Conservation (phyloP, 2,888 invertebrate species). For the Drosophila formosana region DNA sequence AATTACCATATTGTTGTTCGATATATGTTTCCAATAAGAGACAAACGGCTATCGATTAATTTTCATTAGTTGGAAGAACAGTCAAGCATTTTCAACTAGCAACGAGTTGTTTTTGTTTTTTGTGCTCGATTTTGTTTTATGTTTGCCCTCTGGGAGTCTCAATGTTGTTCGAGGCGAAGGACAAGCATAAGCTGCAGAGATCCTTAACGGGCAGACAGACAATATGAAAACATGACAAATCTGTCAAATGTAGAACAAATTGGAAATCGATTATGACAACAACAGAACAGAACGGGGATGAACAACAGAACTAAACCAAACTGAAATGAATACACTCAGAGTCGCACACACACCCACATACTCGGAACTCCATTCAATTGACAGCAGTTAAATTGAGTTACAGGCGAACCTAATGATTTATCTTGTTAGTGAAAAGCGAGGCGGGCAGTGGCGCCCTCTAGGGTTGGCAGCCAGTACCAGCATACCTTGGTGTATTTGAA, state of each 20-base stretch:
- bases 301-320: background rate
- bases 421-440: slow-evolving; percentile 53
- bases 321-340: slow-evolving; percentile 3
- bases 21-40: too few relatives aligned
- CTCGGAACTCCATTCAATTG: slow-evolving; percentile 43
- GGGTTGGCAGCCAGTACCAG: slow-evolving; percentile 7
- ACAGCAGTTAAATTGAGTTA: slow-evolving; percentile 59
- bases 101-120: background rate
- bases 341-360: slow-evolving; percentile 9
- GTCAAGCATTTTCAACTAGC: slow-evolving; percentile 5
- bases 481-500: slow-evolving; percentile 48
- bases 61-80: background rate
- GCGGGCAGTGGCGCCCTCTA: slow-evolving; percentile 1
- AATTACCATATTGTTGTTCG: background rate
- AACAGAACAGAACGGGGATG: slow-evolving; percentile 11
- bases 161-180: slow-evolving; percentile 10
- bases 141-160: slow-evolving; percentile 7
- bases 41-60: background rate
- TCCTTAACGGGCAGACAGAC: slow-evolving; percentile 22
- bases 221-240: slow-evolving; percentile 50
- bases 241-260: slow-evolving; percentile 57
- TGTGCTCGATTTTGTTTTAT: slow-evolving; percentile 1
- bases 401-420: slow-evolving; percentile 61
- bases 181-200: slow-evolving; percentile 27
- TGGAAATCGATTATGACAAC: slow-evolving; percentile 57